A percentile compares a stretch with the other conserved stretches of the same genome.
phyloP scores from a whole-genome alignment of 2,113 vertebrate species.

The Cettia cetti region DNA sequence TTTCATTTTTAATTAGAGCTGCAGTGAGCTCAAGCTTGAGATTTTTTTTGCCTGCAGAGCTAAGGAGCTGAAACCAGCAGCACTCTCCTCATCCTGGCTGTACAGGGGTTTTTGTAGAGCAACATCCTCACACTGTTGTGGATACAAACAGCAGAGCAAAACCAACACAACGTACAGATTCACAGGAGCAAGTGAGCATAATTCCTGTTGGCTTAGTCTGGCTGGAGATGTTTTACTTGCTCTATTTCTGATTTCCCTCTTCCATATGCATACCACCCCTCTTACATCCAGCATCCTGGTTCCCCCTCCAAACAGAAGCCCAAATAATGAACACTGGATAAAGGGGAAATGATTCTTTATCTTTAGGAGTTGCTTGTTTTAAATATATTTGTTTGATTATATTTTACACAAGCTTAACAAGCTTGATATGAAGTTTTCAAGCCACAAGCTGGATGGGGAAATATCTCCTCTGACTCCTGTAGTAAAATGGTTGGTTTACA shows the following conservation, averaged over 20 bases:
- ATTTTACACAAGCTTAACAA: not conserved
- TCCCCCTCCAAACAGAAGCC: not conserved
- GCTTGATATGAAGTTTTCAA: not conserved
- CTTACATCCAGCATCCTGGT: rapidly evolving
- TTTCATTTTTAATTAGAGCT: conserved; percentile 54
- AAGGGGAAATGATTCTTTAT: not conserved
- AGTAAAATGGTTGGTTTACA: not conserved
- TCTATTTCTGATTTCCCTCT: not conserved
- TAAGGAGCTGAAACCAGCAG: conserved; percentile 21
- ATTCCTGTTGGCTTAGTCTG: not conserved
- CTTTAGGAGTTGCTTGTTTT: not conserved
- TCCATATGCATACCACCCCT: rapidly evolving
- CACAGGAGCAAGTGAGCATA: not conserved
- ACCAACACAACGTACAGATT: not conserved
- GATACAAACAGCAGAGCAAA: conserved; percentile 2
- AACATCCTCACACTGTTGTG: not conserved
- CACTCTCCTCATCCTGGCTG: not conserved
- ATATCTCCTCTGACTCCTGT: not conserved
- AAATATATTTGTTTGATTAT: not conserved
- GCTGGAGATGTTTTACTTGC: not conserved
- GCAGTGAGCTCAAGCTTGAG: conserved; percentile 12
- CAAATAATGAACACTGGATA: not conserved
- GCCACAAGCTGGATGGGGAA: not conserved
- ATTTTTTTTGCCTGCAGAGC: conserved; percentile 4
- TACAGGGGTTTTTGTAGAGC: not conserved